Conservation (phyloP, 1,140 invertebrate genomes). For the Nasonia longicornis region DNA sequence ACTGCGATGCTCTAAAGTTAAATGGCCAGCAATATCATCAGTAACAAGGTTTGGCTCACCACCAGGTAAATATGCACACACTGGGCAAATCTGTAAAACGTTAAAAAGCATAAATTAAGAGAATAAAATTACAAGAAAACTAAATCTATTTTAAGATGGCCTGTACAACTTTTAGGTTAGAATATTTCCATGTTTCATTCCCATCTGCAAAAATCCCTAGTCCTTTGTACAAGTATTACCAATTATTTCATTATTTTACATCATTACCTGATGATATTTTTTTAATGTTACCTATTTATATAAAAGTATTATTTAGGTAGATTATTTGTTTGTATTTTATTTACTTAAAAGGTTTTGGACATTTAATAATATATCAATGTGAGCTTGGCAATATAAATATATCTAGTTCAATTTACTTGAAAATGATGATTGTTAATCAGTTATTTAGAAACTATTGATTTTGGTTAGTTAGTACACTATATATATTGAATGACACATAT, state of each 20-base stretch:
- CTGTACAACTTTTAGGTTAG: slow-evolving; percentile 23
- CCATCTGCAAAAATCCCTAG: not conserved
- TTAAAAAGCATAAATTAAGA: not conserved
- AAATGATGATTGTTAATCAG: not conserved
- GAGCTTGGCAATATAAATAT: not conserved
- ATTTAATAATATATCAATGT: too few species aligned
- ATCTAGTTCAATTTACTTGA: not conserved
- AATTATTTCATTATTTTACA: not conserved
- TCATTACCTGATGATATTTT: not conserved
- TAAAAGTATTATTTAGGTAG: slow-evolving; percentile 2
- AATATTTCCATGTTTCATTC: not conserved
- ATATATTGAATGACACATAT: slow-evolving; percentile 23
- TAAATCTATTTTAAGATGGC: not conserved
- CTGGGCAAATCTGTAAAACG: slow-evolving; percentile 84
- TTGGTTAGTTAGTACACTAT: slow-evolving; percentile 18
- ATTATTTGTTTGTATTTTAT: too few species aligned
- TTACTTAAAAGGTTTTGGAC: too few species aligned
- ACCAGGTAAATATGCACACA: slow-evolving; percentile 94
- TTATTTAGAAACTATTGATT: slow-evolving; percentile 32
- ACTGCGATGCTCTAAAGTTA: slow-evolving; percentile 93
- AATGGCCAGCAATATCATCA: slow-evolving; percentile 96
- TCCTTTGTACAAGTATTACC: not conserved
- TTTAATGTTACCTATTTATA: slow-evolving; percentile 5
- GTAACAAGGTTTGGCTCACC: slow-evolving; percentile 97
- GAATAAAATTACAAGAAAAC: not conserved